Evolutionary conservation across 2,797 vertebrate species (phyloP).

Genomic region (Rhinogobio ventralis): DNA sequence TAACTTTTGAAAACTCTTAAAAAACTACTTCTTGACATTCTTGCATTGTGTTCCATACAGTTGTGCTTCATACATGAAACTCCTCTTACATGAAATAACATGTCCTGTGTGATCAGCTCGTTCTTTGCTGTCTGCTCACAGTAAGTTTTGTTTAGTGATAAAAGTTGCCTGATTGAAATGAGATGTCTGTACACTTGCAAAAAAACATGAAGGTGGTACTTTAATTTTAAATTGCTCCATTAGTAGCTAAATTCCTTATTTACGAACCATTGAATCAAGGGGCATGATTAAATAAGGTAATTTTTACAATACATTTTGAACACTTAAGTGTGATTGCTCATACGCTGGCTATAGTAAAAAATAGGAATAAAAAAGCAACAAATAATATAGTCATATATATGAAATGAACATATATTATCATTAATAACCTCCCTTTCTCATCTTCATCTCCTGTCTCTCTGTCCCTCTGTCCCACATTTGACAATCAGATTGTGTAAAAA

Average conservation of each 20-base stretch:
- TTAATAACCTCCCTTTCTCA: slow-evolving; percentile 8
- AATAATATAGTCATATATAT: background rate
- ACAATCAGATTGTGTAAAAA: slow-evolving; percentile 69
- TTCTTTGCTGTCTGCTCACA: background rate
- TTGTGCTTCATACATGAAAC: background rate
- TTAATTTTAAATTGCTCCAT: background rate
- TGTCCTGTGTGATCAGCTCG: background rate
- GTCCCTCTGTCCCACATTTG: slow-evolving; percentile 82
- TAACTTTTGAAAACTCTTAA: background rate
- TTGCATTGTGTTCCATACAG: background rate
- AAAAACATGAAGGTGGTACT: background rate
- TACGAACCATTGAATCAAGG: background rate
- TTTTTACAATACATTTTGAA: background rate
- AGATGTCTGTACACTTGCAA: background rate
- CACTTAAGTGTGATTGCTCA: background rate
- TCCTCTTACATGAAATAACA: background rate
- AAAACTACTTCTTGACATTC: background rate
- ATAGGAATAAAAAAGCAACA: background rate
- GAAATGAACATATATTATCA: background rate
- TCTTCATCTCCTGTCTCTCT: slow-evolving; percentile 76
- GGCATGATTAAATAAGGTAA: background rate
- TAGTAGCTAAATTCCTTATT: background rate
- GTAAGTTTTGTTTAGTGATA: background rate
- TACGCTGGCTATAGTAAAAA: background rate
- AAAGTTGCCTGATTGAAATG: background rate